Evolutionary conservation across 1,140 invertebrate species (phyloP), one percentile per base, ranked within the genome.

Genomic region (Choristoneura fumiferana): DNA sequence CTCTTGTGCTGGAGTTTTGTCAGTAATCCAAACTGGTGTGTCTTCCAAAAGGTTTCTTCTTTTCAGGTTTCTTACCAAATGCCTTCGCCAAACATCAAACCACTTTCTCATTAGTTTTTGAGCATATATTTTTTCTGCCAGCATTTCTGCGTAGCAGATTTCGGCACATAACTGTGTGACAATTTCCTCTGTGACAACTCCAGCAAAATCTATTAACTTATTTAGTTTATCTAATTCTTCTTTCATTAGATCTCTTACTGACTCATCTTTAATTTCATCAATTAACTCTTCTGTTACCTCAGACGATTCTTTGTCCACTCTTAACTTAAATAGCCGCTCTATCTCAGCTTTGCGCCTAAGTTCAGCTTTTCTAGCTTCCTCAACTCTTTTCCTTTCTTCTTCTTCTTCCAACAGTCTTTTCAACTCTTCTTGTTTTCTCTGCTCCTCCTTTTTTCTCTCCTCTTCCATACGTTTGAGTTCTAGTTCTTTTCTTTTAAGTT

Each of bases 11-110:
- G 91, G 75, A 38, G 89, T 90, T 10, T 84, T 81, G 8, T 79
- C 79, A 37, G 91, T 81, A 13, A 93, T 68, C 92, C 93, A 94
- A 12, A 92, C 85, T 0, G 93, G 93, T 5, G 91, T 93, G 57
- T 90, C 88, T 60, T 93, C 91, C 33, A 94, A 72, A 8, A 92
- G 81, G 63, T 67, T 86, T 43, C 82, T 79, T 45, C 84, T 85
- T 81, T 91, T 91, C 63, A 88, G 83, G 60, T 91, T 92, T 14
- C 79, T 86, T 9, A 89, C 81, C 15, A 90, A 79, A 35, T 85
- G 89, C 36, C 78, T 69, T 29, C 84, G 80, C 65, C 91, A 87
- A 45, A 81, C 65, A 61, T 69, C 10, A 57, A 78, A 84, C 70
- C 75, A 86, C 60, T 81, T 83, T 54, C 70, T 78, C 69, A 81